Conservation (phyloP, 1,140 invertebrate species). For the Pseudoatta argentina region DNA sequence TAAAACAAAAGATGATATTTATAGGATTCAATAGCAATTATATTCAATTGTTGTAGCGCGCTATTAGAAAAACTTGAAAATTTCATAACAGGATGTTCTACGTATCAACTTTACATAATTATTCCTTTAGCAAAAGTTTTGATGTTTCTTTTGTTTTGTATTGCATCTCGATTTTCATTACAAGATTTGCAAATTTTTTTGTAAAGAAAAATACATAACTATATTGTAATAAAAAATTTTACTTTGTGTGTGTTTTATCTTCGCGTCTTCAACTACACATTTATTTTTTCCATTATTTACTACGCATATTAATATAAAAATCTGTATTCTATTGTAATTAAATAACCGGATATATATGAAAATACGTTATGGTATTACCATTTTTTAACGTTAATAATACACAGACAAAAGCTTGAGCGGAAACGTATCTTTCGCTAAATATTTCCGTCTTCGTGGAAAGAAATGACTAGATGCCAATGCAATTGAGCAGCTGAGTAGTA, state of each 20-base stretch:
- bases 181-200: neutral
- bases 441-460: neutral
- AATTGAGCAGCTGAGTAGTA: neutral
- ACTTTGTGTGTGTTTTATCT: neutral
- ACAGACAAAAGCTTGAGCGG: neutral
- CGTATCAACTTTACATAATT: neutral
- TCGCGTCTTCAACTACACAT: too few relatives aligned
- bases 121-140: neutral
- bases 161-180: neutral
- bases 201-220: neutral
- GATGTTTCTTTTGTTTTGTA: neutral
- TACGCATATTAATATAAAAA: too few relatives aligned
- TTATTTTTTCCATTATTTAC: neutral
- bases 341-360: neutral
- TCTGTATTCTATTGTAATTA: neutral
- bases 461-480: neutral
- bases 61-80: neutral
- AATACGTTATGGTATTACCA: neutral
- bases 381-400: constrained; percentile 1
- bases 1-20: constrained; percentile 30
- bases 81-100: neutral
- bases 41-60: neutral
- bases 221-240: neutral
- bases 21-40: neutral
- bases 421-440: neutral